A percentile compares a stretch with the other conserved stretches of the same genome.
Evolutionary conservation across 2,888 invertebrate genomes (phyloP).

Genomic region (Anodontia alba): DNA sequence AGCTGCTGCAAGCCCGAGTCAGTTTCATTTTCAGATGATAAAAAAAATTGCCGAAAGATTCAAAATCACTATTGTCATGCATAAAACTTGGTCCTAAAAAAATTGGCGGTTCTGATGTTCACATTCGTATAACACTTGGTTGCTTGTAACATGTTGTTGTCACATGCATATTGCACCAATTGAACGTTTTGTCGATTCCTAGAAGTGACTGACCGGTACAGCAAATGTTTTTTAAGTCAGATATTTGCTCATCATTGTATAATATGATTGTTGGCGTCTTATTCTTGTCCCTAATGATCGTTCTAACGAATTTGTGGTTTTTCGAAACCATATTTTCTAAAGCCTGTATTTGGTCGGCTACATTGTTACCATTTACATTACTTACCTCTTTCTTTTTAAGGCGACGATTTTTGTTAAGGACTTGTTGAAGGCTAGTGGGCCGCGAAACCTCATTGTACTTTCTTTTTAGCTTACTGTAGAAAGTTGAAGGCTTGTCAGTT

Average conservation of each 20-base stretch:
- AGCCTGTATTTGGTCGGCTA: constrained; percentile 19
- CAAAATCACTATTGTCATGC: constrained; percentile 40
- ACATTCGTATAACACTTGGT: constrained; percentile 12
- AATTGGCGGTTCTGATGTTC: constrained; percentile 28
- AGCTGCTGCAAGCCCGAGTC: constrained; percentile 16
- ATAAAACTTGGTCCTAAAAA: constrained; percentile 31
- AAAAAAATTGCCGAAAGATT: constrained; percentile 29
- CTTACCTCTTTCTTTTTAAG: not conserved
- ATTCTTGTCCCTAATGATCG: constrained; percentile 3
- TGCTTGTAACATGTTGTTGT: too few species aligned
- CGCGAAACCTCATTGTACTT: not conserved
- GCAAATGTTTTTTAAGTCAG: constrained; percentile 28
- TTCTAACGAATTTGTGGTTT: constrained; percentile 16
- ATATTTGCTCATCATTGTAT: constrained; percentile 32
- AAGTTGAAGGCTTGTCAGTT: not conserved
- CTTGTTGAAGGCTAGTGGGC: not conserved
- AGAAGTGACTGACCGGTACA: constrained; percentile 39
- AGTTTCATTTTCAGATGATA: constrained; percentile 42
- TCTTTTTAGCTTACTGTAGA: not conserved
- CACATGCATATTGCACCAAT: constrained; percentile 52
- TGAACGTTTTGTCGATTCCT: constrained; percentile 51
- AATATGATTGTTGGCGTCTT: constrained; percentile 5
- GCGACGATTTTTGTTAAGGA: not conserved
- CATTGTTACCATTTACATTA: constrained; percentile 5
- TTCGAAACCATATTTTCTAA: constrained; percentile 31